These are phyloP conservation scores for Nomada hirtipes DNA, from an alignment of 2,888 invertebrate species.

Conservation along the genomic window DNA sequence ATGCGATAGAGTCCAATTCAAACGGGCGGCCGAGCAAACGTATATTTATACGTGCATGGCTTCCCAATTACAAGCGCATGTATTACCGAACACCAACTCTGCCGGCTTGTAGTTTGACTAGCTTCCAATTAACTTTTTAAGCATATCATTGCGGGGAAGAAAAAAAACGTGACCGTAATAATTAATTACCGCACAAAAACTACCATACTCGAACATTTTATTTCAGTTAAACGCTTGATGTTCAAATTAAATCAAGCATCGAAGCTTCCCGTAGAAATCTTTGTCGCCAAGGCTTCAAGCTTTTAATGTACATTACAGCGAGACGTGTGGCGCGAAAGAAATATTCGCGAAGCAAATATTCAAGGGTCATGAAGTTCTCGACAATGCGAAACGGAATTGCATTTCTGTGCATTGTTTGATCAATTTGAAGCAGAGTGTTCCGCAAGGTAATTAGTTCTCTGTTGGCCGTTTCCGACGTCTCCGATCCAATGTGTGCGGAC, in stretches of 20 bases:
- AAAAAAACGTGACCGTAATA: background rate
- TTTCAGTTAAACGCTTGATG: background rate
- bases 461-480: background rate
- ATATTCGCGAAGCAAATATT: background rate
- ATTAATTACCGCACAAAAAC: no score
- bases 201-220: no score
- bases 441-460: conserved; percentile 60
- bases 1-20: background rate
- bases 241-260: conserved; percentile 31
- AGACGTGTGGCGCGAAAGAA: background rate
- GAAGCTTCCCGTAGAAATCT: conserved; percentile 57
- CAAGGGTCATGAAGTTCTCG: background rate
- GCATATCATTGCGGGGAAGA: background rate
- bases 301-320: conserved; percentile 29
- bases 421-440: conserved; percentile 72
- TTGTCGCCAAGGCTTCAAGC: conserved; percentile 42
- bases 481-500: background rate
- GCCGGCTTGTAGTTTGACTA: background rate
- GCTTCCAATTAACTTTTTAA: background rate
- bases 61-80: background rate
- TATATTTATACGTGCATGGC: background rate
- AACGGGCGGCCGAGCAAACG: background rate
- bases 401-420: conserved; percentile 67
- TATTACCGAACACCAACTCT: background rate
- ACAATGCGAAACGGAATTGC: conserved; percentile 65